Evolutionary conservation across 2,113 vertebrate genomes (phyloP).

Genomic region (Clarias batrachus): DNA sequence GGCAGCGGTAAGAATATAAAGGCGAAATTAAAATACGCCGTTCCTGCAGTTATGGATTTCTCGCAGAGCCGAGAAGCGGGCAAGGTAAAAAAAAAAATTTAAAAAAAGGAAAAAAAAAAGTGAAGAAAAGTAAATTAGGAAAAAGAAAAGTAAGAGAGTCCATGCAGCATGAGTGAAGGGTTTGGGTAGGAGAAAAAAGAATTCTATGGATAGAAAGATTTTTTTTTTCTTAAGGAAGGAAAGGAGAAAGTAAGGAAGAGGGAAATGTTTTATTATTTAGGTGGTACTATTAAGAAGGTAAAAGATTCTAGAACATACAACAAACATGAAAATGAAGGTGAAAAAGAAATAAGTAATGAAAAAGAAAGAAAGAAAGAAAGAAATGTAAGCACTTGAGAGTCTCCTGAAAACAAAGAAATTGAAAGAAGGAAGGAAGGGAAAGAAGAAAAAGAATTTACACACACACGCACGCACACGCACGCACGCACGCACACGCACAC

Average conservation of each 20-base stretch:
- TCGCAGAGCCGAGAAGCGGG: not conserved
- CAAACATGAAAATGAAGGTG: not conserved
- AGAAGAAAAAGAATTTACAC: too few species aligned
- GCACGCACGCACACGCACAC: too few species aligned
- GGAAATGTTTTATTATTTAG: not conserved
- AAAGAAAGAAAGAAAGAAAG: not conserved
- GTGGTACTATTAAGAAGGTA: not conserved
- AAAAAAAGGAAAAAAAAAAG: not conserved
- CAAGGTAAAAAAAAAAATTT: not conserved
- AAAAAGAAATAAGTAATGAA: not conserved
- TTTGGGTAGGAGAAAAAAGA: not conserved
- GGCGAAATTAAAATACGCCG: conserved; percentile 14
- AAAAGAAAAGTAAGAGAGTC: not conserved
- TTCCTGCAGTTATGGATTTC: conserved; percentile 69
- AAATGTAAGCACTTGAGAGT: not conserved
- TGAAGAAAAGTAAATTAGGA: not conserved
- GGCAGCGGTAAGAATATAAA: conserved; percentile 49
- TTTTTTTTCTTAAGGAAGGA: not conserved
- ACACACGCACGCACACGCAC: too few species aligned
- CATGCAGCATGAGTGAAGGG: not conserved
- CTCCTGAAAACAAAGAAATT: too few species aligned
- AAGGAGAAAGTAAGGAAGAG: not conserved
- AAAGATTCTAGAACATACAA: not conserved
- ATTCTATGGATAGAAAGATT: not conserved
- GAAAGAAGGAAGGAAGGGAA: too few species aligned